A percentile compares a stretch with the other conserved stretches of the same genome.
phyloP scores from a whole-genome alignment of 2,113 vertebrate species.

The Sceloporus tristichus region DNA sequence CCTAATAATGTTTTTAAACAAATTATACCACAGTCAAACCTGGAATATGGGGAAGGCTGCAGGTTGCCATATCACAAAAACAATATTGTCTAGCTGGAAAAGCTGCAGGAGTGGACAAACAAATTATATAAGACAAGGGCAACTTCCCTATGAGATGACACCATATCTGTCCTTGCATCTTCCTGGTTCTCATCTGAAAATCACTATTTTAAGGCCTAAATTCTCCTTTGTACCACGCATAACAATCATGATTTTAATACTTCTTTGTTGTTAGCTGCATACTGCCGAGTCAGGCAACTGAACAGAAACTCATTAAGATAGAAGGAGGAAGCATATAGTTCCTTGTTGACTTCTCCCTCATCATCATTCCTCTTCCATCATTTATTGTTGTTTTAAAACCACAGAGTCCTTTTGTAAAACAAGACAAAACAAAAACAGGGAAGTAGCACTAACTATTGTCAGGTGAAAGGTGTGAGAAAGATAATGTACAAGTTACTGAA shows the following conservation, averaged over 20 bases:
- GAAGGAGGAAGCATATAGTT: neutral
- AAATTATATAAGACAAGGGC: too few relatives aligned
- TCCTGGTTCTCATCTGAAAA: neutral
- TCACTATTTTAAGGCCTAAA: neutral
- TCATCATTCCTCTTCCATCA: neutral
- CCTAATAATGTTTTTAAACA: too few relatives aligned
- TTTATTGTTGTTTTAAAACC: neutral
- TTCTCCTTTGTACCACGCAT: neutral
- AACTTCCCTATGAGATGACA: too few relatives aligned
- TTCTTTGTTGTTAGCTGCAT: neutral
- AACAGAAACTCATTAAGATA: neutral
- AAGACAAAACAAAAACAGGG: too few relatives aligned
- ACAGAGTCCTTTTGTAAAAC: neutral
- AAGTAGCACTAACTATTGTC: too few relatives aligned
- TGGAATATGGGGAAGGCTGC: too few relatives aligned
- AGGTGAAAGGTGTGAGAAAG: too few relatives aligned
- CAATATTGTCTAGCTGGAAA: too few relatives aligned
- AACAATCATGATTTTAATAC: neutral
- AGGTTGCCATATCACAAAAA: too few relatives aligned
- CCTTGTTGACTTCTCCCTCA: neutral
- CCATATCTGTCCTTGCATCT: neutral
- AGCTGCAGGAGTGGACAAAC: too few relatives aligned
- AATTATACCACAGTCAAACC: too few relatives aligned
- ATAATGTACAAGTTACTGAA: too few relatives aligned
- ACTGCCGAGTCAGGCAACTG: neutral